phyloP scores from a whole-genome alignment of 1,140 invertebrate species.

The Rhopalosiphum padi region DNA sequence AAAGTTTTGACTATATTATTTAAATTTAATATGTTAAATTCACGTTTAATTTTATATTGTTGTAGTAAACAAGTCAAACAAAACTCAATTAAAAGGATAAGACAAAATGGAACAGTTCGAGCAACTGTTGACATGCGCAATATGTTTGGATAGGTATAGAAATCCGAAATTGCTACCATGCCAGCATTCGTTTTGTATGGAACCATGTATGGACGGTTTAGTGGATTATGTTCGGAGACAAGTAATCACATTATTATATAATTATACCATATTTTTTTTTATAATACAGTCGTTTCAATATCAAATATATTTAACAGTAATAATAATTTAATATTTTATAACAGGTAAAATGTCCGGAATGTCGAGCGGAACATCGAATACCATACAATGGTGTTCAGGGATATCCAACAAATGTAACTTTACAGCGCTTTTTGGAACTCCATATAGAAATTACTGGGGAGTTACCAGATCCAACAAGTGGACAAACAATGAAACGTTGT shows the following conservation, averaged over 20 bases:
- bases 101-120: constrained; percentile 93
- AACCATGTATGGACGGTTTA: constrained; percentile 95
- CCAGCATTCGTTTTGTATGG: constrained; percentile 99
- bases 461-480: constrained; percentile 84
- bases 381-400: constrained; percentile 95
- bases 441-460: constrained; percentile 94
- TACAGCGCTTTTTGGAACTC: constrained; percentile 93
- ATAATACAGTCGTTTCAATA: neutral
- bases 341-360: constrained; percentile 98
- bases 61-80: neutral
- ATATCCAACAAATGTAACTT: constrained; percentile 94
- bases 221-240: constrained; percentile 93
- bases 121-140: constrained; percentile 95
- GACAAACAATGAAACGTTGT: constrained; percentile 84
- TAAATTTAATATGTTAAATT: neutral
- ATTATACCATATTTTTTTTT: constrained; percentile 12
- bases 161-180: constrained; percentile 98
- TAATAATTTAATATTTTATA: constrained; percentile 58
- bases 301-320: neutral
- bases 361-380: constrained; percentile 94
- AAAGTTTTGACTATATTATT: neutral
- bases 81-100: neutral
- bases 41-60: neutral
- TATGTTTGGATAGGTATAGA: constrained; percentile 95
- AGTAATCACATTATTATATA: constrained; percentile 65